Base-by-base conservation (phyloP, 2,888 invertebrate genomes). In the Erpobdella octoculata region DNA sequence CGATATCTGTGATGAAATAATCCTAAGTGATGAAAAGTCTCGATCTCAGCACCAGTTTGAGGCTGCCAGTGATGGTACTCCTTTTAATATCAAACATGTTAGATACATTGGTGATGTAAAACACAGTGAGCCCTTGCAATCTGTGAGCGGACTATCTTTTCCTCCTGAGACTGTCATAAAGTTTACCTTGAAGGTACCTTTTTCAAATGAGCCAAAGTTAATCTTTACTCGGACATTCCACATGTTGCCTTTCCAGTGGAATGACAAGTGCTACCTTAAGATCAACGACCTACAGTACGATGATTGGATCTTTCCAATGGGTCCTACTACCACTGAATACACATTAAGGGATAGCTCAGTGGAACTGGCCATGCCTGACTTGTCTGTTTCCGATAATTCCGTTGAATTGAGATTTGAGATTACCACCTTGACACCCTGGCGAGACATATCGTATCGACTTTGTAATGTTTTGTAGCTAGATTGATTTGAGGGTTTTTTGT, bases 271-370 rank as follows among this genome's bases (percentile, higher is more conserved):
- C 0, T 62, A 62, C 5, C 37, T 76, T 0, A 65, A 31, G n/a
- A 33, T 76, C 18, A 73, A 76, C 37, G 71, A 53, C 8, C n/a
- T 62, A 9, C 21, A 58, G 9, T 35, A 53, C 18, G 74, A 74
- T 15, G 12, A 12, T 0, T 74, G 75, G 76, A 70, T 71, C 28
- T 71, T 75, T 36, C 71, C 76, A 5, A 74, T 76, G 72, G 76
- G 76, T 6, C 62, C 75, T 0, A 59, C 75, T 9, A 68, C 59
- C 15, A 62, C 48, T 18, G 72, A 74, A 35, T 76, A 74, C 28
- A 64, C 69, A 46, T 73, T 76, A 18, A 64, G 72, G 35, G 59
- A 75, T 25, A 73, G 73, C 8, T 58, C 69, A 31, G 1, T 67
- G 53, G 53, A 53, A 53, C 21, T 53, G 28, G 8, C 8, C 21